These are phyloP conservation scores for Albula glossodonta DNA, from an alignment of 2,113 vertebrate genomes.

Conservation along the genomic window DNA sequence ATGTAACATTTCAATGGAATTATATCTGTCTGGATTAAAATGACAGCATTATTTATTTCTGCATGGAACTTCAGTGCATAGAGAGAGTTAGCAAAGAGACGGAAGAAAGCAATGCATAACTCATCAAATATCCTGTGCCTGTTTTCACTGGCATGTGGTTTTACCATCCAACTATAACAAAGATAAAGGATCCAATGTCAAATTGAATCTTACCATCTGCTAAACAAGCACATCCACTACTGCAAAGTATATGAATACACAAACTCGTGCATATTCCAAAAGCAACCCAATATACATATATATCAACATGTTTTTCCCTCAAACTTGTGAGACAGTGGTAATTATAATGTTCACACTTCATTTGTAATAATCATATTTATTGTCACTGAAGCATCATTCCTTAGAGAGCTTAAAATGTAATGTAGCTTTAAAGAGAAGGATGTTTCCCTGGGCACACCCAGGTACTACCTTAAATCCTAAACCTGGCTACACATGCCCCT, in stretches of 20 bases:
- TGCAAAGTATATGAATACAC: neutral
- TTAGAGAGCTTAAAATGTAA: neutral
- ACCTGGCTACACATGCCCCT: neutral
- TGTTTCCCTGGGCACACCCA: neutral
- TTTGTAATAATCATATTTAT: too few relatives aligned
- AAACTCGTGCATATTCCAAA: neutral
- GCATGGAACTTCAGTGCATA: too few relatives aligned
- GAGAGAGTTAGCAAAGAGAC: too few relatives aligned
- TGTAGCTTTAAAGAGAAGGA: neutral
- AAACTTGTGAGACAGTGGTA: too few relatives aligned
- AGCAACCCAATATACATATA: too few relatives aligned
- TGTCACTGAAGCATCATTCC: too few relatives aligned
- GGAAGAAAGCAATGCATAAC: neutral
- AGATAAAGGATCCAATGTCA: neutral
- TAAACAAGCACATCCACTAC: neutral
- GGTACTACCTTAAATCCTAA: neutral
- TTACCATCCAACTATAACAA: neutral
- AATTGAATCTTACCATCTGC: neutral
- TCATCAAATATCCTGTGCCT: neutral
- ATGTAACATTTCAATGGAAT: too few relatives aligned
- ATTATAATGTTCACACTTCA: too few relatives aligned
- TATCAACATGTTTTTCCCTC: too few relatives aligned
- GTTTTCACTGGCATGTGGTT: neutral
- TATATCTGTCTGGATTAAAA: too few relatives aligned
- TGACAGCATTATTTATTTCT: too few relatives aligned